A percentile compares a stretch with the other conserved stretches of the same genome.
Conservation (phyloP, 2,113 vertebrate species). For the Tenebrosternarchus preto region DNA sequence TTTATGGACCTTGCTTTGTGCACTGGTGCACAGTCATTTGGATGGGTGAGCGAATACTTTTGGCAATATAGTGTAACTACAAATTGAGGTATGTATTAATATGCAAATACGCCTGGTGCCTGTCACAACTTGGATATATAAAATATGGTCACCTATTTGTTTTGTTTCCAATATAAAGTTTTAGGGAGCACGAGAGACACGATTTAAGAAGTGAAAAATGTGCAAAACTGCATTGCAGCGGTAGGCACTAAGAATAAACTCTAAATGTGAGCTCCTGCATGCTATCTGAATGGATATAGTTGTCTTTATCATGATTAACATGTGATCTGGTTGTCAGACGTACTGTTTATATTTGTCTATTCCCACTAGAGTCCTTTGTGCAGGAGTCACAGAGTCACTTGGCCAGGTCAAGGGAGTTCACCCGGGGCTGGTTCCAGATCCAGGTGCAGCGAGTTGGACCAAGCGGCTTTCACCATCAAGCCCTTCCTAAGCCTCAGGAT, state of each 20-base stretch:
- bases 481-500: not conserved
- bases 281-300: not conserved
- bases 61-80: no score
- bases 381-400: constrained; percentile 68
- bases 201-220: constrained; percentile 40
- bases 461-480: constrained; percentile 37
- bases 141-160: no score
- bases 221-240: not conserved
- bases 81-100: no score
- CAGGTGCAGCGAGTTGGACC: constrained; percentile 64
- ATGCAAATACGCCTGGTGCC: no score
- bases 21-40: no score
- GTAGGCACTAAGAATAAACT: no score
- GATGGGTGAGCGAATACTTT: no score
- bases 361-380: constrained; percentile 75
- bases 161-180: no score
- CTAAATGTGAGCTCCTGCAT: constrained; percentile 19
- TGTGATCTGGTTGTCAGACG: no score
- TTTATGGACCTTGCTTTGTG: no score
- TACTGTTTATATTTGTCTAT: constrained; percentile 28
- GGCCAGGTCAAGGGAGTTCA: constrained; percentile 69
- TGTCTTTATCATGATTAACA: not conserved
- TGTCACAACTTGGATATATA: no score
- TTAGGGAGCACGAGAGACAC: no score
- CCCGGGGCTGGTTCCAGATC: constrained; percentile 72